Percentiles rank a stretch among this genome's conserved stretches.
phyloP scores from a whole-genome alignment of 2,113 vertebrate genomes.

The Pteruthius melanotis region DNA sequence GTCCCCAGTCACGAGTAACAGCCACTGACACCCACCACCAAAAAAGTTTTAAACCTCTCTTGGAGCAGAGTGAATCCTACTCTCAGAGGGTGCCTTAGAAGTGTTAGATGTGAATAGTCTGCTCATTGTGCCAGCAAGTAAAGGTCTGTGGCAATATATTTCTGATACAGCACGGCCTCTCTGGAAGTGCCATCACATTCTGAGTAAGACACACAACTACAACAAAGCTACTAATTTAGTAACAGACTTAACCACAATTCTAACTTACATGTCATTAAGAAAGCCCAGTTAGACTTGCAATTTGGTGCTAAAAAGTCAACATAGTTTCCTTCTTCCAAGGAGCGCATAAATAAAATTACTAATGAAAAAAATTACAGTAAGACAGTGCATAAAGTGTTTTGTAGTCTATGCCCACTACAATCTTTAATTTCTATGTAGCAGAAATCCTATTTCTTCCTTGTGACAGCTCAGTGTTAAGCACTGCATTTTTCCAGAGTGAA shows the following conservation, averaged over 20 bases:
- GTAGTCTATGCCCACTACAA: not conserved
- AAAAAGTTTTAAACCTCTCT: not conserved
- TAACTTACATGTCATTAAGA: conserved; percentile 1
- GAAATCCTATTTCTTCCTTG: not conserved
- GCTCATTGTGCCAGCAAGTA: not conserved
- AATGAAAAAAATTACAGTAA: not conserved
- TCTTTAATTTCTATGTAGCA: not conserved
- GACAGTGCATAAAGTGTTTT: not conserved
- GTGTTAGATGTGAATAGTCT: not conserved
- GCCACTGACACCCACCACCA: not conserved
- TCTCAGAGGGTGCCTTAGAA: not conserved
- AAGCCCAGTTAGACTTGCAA: not conserved
- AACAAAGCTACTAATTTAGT: not conserved
- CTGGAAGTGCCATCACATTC: not conserved
- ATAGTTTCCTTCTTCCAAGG: not conserved
- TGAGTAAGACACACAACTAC: not conserved
- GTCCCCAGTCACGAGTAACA: not conserved
- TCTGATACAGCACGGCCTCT: not conserved
- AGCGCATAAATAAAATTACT: not conserved
- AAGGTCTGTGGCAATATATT: not conserved
- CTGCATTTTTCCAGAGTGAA: not conserved
- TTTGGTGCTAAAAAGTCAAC: not conserved
- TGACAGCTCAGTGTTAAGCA: not conserved
- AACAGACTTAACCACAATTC: conserved; percentile 5
- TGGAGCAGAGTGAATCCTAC: not conserved